Conservation (phyloP, 2,113 vertebrate genomes). For the Lates calcarifer region DNA sequence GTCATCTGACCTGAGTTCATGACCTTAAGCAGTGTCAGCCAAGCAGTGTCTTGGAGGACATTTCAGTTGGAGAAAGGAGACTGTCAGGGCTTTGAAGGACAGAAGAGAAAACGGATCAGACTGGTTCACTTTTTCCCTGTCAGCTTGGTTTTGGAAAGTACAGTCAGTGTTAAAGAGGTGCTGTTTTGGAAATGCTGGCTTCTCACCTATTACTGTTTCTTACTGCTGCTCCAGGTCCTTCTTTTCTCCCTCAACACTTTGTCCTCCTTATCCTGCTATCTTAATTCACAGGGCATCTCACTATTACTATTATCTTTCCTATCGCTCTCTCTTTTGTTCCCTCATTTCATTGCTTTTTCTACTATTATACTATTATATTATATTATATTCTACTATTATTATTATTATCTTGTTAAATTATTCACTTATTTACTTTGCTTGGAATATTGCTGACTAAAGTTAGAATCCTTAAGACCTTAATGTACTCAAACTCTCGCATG, state of each 20-base stretch:
- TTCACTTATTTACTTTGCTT: neutral
- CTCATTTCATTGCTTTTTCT: neutral
- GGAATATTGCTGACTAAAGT: neutral
- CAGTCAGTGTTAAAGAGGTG: conserved; percentile 13
- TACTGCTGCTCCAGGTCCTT: neutral
- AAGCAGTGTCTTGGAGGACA: too few relatives aligned
- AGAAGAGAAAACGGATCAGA: conserved; percentile 18
- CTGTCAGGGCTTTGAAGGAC: conserved; percentile 19
- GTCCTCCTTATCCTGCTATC: conserved; percentile 24
- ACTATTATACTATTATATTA: too few relatives aligned
- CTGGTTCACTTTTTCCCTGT: conserved; percentile 18
- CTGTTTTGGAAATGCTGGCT: neutral
- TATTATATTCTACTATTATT: too few relatives aligned
- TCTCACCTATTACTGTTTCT: neutral
- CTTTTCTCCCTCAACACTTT: conserved; percentile 6
- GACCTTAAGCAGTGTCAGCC: too few relatives aligned
- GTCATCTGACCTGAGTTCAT: conserved; percentile 13
- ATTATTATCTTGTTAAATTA: neutral
- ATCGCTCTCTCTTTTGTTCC: conserved; percentile 1
- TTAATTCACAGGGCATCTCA: conserved; percentile 16
- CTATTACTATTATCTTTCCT: conserved; percentile 12
- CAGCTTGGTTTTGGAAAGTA: neutral
- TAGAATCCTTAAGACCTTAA: neutral
- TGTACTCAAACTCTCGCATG: too few relatives aligned
- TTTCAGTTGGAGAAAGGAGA: neutral